Base-by-base conservation (phyloP, 2,797 vertebrate genomes). In the Mionectes olivaceus region DNA sequence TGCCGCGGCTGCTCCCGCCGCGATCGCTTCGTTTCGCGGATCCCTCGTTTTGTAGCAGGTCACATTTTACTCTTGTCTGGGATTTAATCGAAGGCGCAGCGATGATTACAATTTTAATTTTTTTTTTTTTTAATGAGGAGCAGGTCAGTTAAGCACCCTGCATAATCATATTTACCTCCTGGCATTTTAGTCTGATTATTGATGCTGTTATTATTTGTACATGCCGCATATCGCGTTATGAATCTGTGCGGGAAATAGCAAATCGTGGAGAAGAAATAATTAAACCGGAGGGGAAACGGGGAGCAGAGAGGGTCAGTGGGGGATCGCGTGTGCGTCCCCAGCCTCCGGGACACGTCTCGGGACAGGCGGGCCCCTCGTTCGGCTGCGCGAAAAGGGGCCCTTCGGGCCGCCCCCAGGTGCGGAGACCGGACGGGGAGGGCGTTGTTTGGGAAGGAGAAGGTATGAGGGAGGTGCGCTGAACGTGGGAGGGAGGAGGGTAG, bases 161-260 rank as follows among this genome's bases (percentile, higher is more conserved):
- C 83, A 90, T 87, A 90, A 90, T 74, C 56, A 28, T 22, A 46
- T 82, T 83, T 92, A 24, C n/a, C 80, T 83, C 61, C 73, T 83
- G 76, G 76, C 65, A 63, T 93, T 90, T 84, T 88, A 74, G n/a
- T 73, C 37, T 76, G 76, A 37, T 75, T 81, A 24, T 63, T 75
- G 19, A 23, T 61, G 44, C 19, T 77, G 28, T 39, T 83, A 39
- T 39, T 67, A 41, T 88, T 78, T 75, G 39, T 88, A 7, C 5
- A 39, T 43, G 76, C 69, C 21, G 30, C 46, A 10, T 11, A 56
- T 8, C 5, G 53, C 69, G 17, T 65, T 78, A n/a, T 52, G 73
- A 77, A 47, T 44, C 64, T 30, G 32, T 49, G 61, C 50, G 50
- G 74, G 71, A 73, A 89, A 88, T 7, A 63, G 49, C 59, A 65